A percentile compares a stretch with the other conserved stretches of the same genome.
phyloP scores from a whole-genome alignment of 1,140 invertebrate genomes.

The Palaemon carinicauda region DNA sequence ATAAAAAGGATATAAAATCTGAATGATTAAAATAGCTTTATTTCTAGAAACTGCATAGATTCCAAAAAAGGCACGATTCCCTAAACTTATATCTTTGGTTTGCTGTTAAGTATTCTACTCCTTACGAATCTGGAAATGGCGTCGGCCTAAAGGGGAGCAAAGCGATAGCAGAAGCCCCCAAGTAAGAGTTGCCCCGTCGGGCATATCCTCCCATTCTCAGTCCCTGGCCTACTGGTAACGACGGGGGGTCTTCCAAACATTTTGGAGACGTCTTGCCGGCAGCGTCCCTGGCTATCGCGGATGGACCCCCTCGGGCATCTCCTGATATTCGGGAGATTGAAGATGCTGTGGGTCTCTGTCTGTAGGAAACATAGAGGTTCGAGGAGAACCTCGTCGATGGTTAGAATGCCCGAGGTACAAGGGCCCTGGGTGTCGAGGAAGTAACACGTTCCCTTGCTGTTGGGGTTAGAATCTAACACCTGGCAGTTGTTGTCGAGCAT shows the following conservation, averaged over 20 bases:
- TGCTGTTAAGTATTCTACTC: too few species aligned
- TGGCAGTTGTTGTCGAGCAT: neutral
- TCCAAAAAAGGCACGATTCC: too few species aligned
- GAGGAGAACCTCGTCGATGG: neutral
- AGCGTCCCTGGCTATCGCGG: neutral
- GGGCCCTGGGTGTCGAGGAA: neutral
- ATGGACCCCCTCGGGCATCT: neutral
- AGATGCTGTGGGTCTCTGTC: slow-evolving; percentile 13
- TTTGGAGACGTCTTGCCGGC: neutral
- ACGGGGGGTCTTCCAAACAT: neutral
- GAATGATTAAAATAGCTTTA: too few species aligned
- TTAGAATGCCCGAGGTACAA: neutral
- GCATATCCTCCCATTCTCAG: neutral
- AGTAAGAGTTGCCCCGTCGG: neutral
- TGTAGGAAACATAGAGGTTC: neutral
- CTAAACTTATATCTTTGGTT: neutral
- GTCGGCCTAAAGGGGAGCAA: neutral
- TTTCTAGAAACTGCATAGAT: too few species aligned
- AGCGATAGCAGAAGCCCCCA: neutral
- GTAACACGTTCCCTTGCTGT: neutral
- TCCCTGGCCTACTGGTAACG: neutral
- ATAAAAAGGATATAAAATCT: too few species aligned
- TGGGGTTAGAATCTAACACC: neutral
- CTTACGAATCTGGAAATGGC: neutral
- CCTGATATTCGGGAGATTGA: neutral